Evolutionary conservation across 1,140 invertebrate species (phyloP).

Genomic region (Drosophila pruinosa): DNA sequence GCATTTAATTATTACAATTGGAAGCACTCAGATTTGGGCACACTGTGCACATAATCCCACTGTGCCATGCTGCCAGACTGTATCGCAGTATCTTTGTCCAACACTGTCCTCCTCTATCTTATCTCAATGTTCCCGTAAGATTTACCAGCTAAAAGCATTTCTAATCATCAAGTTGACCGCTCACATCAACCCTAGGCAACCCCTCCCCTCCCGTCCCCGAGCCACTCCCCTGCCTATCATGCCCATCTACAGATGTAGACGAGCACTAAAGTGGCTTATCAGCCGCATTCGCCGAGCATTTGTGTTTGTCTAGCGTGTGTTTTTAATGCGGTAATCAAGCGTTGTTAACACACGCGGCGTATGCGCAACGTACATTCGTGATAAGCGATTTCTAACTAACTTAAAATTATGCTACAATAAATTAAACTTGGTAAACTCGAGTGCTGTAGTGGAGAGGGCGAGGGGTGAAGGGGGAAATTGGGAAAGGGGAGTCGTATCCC

Average conservation of each 20-base stretch:
- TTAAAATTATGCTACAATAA: constrained; percentile 65
- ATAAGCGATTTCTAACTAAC: background rate
- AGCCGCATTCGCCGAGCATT: constrained; percentile 8
- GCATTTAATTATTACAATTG: background rate
- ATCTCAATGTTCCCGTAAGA: constrained; percentile 57
- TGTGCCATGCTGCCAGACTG: background rate
- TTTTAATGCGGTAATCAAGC: constrained; percentile 75
- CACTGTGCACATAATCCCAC: background rate
- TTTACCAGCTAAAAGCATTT: constrained; percentile 36
- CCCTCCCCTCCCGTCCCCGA: background rate
- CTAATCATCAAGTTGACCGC: constrained; percentile 31
- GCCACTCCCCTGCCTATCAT: background rate
- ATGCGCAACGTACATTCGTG: constrained; percentile 38
- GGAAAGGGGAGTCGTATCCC: background rate
- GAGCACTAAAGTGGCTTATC: constrained; percentile 22
- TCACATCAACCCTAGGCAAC: background rate
- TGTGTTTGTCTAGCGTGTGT: constrained; percentile 56
- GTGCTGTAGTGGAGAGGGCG: background rate
- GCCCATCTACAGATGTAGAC: background rate
- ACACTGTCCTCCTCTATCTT: constrained; percentile 34
- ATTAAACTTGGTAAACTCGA: constrained; percentile 28
- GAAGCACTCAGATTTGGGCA: background rate
- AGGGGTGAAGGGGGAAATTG: background rate
- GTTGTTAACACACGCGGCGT: constrained; percentile 70
- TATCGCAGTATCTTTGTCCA: background rate